phyloP scores from a whole-genome alignment of 2,797 vertebrate genomes.

The Propithecus perrieri region DNA sequence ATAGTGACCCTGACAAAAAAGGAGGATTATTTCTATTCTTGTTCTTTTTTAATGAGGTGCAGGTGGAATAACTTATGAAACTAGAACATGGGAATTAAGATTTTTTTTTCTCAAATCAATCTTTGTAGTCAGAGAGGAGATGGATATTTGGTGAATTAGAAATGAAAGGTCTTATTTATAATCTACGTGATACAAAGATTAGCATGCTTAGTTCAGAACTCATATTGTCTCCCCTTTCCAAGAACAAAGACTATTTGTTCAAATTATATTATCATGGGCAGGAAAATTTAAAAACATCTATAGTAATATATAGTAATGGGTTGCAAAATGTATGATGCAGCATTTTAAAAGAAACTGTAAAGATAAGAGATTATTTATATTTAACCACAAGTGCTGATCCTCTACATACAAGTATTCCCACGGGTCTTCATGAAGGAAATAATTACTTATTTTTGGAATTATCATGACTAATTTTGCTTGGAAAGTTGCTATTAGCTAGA shows the following conservation, averaged over 20 bases:
- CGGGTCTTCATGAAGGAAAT: conserved; percentile 52
- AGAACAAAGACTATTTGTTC: neutral
- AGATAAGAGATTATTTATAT: neutral
- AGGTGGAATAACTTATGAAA: neutral
- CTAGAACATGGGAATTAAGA: neutral
- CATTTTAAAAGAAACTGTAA: neutral
- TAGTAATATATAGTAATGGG: neutral
- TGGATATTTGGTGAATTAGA: conserved; percentile 11
- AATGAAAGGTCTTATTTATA: conserved; percentile 10
- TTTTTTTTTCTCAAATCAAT: neutral
- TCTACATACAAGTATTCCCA: neutral
- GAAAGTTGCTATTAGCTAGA: conserved; percentile 61
- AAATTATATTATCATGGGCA: conserved; percentile 24
- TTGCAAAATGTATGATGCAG: neutral
- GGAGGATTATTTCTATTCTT: neutral
- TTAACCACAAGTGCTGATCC: conserved; percentile 59
- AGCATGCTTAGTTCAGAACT: neutral
- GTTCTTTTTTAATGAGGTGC: conserved; percentile 13
- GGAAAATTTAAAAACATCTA: neutral
- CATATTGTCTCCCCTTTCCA: neutral
- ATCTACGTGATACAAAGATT: conserved; percentile 12
- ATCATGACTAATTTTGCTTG: conserved; percentile 46
- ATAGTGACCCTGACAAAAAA: neutral
- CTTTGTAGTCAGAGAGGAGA: neutral
- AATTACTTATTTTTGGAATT: conserved; percentile 71